A percentile compares a stretch with the other conserved stretches of the same genome.
These are phyloP conservation scores for Tiliqua scincoides DNA, from an alignment of 2,113 vertebrate species.

Conservation along the genomic window DNA sequence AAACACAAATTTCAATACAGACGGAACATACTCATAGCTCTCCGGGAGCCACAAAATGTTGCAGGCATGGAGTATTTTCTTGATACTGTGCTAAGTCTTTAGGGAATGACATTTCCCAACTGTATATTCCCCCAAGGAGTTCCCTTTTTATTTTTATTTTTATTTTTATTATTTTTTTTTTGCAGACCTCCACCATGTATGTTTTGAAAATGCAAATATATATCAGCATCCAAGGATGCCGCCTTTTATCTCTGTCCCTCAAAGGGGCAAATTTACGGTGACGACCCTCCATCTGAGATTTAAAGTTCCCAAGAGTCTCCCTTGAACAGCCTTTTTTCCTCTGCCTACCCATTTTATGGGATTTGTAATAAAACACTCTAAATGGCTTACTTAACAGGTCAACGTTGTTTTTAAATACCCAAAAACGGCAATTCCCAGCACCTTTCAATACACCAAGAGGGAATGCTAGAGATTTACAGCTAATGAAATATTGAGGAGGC, in stretches of 20 bases:
- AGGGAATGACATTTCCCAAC: neutral
- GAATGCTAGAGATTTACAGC: conserved; percentile 60
- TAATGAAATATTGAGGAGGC: conserved; percentile 66
- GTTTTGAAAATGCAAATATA: neutral
- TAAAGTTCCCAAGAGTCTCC: conserved; percentile 37
- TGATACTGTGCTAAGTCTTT: neutral
- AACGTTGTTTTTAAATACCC: conserved; percentile 50
- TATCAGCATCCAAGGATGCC: neutral
- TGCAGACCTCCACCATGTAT: neutral
- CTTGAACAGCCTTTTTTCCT: conserved; percentile 45
- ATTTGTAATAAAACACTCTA: conserved; percentile 47
- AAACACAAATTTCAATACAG: neutral
- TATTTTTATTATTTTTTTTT: no score
- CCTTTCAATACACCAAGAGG: neutral
- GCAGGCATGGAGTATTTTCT: neutral
- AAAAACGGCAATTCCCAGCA: conserved; percentile 51
- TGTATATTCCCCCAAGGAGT: no score
- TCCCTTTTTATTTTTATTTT: no score
- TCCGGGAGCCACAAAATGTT: neutral
- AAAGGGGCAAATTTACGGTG: neutral
- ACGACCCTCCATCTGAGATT: conserved; percentile 33
- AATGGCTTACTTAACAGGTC: conserved; percentile 63
- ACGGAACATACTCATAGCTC: neutral
- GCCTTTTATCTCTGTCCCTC: conserved; percentile 44
- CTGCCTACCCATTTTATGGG: conserved; percentile 44